Percentiles rank a stretch among this genome's conserved stretches.
phyloP scores from a whole-genome alignment of 2,888 invertebrate species.

The Rhagonycha fulva region DNA sequence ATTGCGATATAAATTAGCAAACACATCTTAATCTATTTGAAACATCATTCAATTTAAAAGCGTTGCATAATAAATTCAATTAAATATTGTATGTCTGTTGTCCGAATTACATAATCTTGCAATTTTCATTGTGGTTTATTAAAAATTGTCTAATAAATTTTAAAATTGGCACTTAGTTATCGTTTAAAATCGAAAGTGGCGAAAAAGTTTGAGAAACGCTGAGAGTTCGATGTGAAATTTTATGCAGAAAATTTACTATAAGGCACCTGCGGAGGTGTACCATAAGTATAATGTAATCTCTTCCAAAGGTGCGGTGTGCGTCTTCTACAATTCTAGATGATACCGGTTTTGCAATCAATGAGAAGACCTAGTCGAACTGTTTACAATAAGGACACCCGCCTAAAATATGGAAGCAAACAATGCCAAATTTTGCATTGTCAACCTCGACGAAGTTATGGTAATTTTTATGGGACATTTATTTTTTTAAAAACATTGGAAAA shows the following conservation, averaged over 20 bases:
- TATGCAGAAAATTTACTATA: conserved; percentile 11
- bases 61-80: conserved; percentile 18
- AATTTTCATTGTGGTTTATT: background rate
- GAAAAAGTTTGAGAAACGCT: background rate
- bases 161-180: background rate
- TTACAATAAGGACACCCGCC: background rate
- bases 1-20: conserved; percentile 9
- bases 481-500: background rate
- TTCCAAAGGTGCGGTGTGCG: conserved; percentile 39
- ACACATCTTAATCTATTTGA: conserved; percentile 12
- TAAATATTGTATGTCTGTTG: conserved; percentile 16
- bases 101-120: conserved; percentile 13
- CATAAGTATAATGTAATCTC: conserved; percentile 24
- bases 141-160: background rate
- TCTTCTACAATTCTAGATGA: conserved; percentile 34
- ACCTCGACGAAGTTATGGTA: background rate
- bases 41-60: conserved; percentile 13
- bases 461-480: background rate
- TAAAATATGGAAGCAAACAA: background rate
- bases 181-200: background rate
- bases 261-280: conserved; percentile 35
- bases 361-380: background rate
- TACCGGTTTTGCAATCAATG: conserved; percentile 40
- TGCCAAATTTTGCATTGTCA: background rate
- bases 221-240: background rate